Evolutionary conservation across 2,797 vertebrate genomes (phyloP), one percentile per base, ranked within the genome.

Genomic region (Sebastes cheni): DNA sequence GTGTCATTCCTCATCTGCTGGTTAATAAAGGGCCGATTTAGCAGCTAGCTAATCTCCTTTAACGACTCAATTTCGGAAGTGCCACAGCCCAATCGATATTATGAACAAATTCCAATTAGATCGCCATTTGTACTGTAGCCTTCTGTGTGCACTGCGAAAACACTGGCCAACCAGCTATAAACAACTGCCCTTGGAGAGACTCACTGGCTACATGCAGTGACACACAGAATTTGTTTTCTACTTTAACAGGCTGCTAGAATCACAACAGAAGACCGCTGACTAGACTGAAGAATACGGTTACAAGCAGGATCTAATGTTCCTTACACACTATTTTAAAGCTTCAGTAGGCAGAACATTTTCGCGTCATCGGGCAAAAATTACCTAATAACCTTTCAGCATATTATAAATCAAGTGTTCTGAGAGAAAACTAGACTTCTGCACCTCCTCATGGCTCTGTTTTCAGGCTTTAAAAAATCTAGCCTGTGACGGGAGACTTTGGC

Each of bases 11-110:
- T 91, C 85, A 88, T 89, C 86, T 70, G 86, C 81, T 90, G 75
- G 39, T 91, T 94, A 93, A 91, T 92, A 92, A 92, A 92, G 83
- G 77, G 61, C 46, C 54, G 65, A 86, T 92, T 93, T 89, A 90
- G 84, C 84, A 67, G 68, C 62, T 8, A 79, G 88, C 89, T 95
- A 90, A 94, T 92, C 87, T 90, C 81, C 79, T 90, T 86, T 91
- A 95, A 94, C 39, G 85, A 90, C 91, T 92, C 81, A 22, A 79
- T 92, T 92, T 90, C 68, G n/a, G 81, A 87, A 81, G 79, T 82
- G 86, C 69, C 85, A 82, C 75, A 39, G 81, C 64, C 74, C 64
- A 86, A 89, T 94, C 87, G 59, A 93, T 94, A 90, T 81, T 42
- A 77, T 80, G 68, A 89, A 90, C 88, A 82, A 89, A 92, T 89